Percentiles rank a stretch among this genome's conserved stretches.
phyloP scores from a whole-genome alignment of 2,888 invertebrate species.

The Epinotia nisella region DNA sequence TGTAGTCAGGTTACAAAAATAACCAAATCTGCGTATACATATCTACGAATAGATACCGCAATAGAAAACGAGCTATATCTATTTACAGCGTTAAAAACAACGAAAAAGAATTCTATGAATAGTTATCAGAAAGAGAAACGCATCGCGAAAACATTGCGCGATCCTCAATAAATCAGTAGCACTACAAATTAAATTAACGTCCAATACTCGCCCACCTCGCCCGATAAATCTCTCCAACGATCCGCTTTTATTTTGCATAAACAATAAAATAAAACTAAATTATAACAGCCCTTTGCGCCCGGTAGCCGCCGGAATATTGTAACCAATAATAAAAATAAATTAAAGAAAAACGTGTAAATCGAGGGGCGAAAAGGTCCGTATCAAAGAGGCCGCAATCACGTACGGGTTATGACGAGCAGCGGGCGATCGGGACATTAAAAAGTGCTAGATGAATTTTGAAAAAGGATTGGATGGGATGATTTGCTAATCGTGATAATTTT shows the following conservation, averaged over 20 bases:
- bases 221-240: slow-evolving; percentile 75
- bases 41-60: background rate
- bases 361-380: slow-evolving; percentile 73
- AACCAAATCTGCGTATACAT: background rate
- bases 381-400: slow-evolving; percentile 82
- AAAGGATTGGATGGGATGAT: slow-evolving; percentile 46
- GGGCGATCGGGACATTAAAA: slow-evolving; percentile 77
- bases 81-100: background rate
- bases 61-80: background rate
- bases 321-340: slow-evolving; percentile 80
- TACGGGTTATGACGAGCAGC: slow-evolving; percentile 80
- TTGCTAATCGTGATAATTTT: slow-evolving; percentile 20
- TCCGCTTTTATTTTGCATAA: slow-evolving; percentile 82
- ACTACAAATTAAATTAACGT: slow-evolving; percentile 49
- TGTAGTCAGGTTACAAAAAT: slow-evolving; percentile 4
- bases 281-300: slow-evolving; percentile 80
- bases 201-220: slow-evolving; percentile 60
- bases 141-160: slow-evolving; percentile 30
- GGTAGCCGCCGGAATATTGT: slow-evolving; percentile 82
- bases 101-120: slow-evolving; percentile 7
- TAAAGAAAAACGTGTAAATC: slow-evolving; percentile 70
- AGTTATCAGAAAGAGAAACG: slow-evolving; percentile 25
- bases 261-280: slow-evolving; percentile 74
- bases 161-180: slow-evolving; percentile 40
- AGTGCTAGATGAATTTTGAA: slow-evolving; percentile 63